Percentiles rank a stretch among this genome's conserved stretches.
phyloP scores from a whole-genome alignment of 2,888 invertebrate genomes.

The Ypsolopha scabrella region DNA sequence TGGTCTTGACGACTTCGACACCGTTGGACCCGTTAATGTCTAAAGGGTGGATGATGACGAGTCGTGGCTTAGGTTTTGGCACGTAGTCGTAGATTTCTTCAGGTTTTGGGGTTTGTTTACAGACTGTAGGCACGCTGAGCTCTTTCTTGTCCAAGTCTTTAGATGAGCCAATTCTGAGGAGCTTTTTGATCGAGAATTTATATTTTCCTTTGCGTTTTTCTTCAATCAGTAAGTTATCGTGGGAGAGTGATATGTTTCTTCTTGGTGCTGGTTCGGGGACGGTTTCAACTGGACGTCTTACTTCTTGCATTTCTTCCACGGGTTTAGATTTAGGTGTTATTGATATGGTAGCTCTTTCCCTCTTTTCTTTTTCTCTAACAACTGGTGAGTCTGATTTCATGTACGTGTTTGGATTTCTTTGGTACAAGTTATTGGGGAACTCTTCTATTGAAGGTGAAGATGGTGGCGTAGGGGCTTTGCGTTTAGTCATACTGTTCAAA shows the following conservation, averaged over 20 bases:
- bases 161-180: conserved; percentile 81
- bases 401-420: conserved; percentile 67
- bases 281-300: conserved; percentile 29
- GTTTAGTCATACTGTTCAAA: conserved; percentile 72
- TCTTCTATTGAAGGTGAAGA: conserved; percentile 60
- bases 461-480: conserved; percentile 84
- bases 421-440: conserved; percentile 63
- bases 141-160: conserved; percentile 76
- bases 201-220: conserved; percentile 77
- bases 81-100: conserved; percentile 70
- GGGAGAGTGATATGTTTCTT: conserved; percentile 79
- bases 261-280: conserved; percentile 78
- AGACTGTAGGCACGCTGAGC: conserved; percentile 40
- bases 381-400: conserved; percentile 76
- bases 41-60: conserved; percentile 90
- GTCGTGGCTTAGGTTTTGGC: conserved; percentile 77
- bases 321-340: conserved; percentile 33
- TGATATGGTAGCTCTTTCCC: conserved; percentile 71
- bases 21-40: conserved; percentile 82
- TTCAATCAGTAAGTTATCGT: conserved; percentile 75
- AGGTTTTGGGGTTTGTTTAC: conserved; percentile 58
- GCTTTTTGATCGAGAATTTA: conserved; percentile 86
- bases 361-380: conserved; percentile 80
- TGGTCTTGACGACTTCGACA: conserved; percentile 80
- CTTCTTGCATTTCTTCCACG: conserved; percentile 37